Evolutionary conservation across 2,888 invertebrate genomes (phyloP), one percentile per base, ranked within the genome.

Genomic region (Adineta ricciae): DNA sequence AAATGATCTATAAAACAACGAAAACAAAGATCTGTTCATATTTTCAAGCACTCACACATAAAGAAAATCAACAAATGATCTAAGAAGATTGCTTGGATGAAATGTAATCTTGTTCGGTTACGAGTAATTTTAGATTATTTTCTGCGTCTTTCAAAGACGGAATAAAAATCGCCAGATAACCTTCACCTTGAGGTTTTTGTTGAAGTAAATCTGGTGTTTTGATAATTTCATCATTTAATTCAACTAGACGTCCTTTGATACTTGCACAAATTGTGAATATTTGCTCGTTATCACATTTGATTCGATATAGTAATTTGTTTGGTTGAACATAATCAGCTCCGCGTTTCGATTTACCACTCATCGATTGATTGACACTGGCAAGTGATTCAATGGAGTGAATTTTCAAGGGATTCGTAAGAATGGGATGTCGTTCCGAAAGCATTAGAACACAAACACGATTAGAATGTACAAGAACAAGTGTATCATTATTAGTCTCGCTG

Each of bases 271-370:
- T 32, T 21, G 83, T 36, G 83, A 85, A 85, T 27, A 52, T 49
- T 73, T 49, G 24, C n/a, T 83, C 54, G 8, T 73, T 54, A 3
- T 83, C 27, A 52, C 85, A 85, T 21, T 83, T 72, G 21, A 85
- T 78, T 27, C 83, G 83, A 38, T 83, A 85, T 27, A 85, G 27
- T 32, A 83, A 83, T 54, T 85, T 83, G n/a, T 46, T 78, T 36
- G 83, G 38, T 54, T 85, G 83, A n/a, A 85, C 83, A 83, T 83
- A 83, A 50, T 85, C 83, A 50, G 85, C 85, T 46, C 73, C 50
- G 38, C 83, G 85, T 54, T 85, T 85, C 27, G 83, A 83, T 52
- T 85, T 85, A 19, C 85, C 85, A 32, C 85, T 85, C 85, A 85
- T 85, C 24, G 64, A 83, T 83, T 78, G 72, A 78, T 83, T 85